Conservation (phyloP, 2,113 vertebrate species). For the Pampusana beccarii region DNA sequence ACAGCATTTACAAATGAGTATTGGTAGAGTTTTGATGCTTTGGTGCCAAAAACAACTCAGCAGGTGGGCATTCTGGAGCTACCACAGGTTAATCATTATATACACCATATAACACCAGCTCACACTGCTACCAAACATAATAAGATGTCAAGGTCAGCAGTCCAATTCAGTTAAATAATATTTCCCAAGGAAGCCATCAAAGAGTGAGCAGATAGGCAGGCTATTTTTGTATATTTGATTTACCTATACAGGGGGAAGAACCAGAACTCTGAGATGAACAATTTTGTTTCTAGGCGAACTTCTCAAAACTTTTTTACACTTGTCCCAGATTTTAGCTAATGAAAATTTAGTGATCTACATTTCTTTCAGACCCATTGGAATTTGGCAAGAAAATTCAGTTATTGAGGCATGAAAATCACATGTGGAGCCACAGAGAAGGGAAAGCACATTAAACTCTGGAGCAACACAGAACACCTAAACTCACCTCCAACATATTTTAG, state of each 20-base stretch:
- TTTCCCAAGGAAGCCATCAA: not conserved
- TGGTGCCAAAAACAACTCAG: not conserved
- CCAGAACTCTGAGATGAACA: not conserved
- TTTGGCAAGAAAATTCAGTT: not conserved
- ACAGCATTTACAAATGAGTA: not conserved
- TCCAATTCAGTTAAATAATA: not conserved
- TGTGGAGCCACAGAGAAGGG: not conserved
- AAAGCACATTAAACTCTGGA: not conserved
- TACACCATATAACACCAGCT: not conserved
- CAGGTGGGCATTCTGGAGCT: not conserved
- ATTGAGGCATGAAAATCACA: not conserved
- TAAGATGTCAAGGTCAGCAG: not conserved
- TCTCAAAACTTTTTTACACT: not conserved
- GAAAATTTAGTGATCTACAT: not conserved
- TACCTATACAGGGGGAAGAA: not conserved
- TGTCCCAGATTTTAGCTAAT: not conserved
- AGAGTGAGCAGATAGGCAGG: not conserved
- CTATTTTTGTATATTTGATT: not conserved
- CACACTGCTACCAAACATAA: not conserved
- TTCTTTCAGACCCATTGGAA: not conserved
- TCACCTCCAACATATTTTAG: not conserved
- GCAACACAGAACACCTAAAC: not conserved
- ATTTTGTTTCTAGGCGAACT: not conserved
- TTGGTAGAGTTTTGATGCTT: not conserved
- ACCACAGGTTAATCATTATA: constrained; percentile 52